These are phyloP conservation scores for Pollenia labialis DNA, from an alignment of 2,888 invertebrate species.

Conservation along the genomic window DNA sequence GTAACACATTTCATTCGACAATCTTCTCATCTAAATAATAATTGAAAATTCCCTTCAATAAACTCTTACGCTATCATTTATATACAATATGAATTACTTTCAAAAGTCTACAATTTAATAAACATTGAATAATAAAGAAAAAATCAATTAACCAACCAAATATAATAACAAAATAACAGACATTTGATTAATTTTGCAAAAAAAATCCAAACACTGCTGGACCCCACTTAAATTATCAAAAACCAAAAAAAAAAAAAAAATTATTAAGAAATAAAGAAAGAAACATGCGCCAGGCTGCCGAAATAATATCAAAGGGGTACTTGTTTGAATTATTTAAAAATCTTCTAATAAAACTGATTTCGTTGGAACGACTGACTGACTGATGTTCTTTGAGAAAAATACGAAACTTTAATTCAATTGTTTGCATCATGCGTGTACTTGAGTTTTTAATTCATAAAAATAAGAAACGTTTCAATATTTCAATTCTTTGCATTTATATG, in stretches of 20 bases:
- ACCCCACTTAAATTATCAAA: conserved; percentile 66
- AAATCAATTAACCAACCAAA: conserved; percentile 67
- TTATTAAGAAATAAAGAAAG: conserved; percentile 12
- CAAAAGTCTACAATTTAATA: conserved; percentile 53
- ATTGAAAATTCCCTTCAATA: conserved; percentile 36
- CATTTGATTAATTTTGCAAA: conserved; percentile 73
- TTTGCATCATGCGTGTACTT: conserved; percentile 73
- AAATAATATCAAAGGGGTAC: conserved; percentile 73
- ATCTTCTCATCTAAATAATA: conserved; percentile 15
- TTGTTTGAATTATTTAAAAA: conserved; percentile 55
- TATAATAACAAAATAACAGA: conserved; percentile 58
- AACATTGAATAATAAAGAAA: conserved; percentile 40
- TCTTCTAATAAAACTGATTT: conserved; percentile 52
- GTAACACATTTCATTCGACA: not conserved
- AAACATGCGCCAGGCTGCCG: conserved; percentile 70
- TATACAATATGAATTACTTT: not conserved
- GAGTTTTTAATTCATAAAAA: conserved; percentile 64
- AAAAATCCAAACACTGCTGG: conserved; percentile 42
- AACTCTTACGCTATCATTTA: not conserved
- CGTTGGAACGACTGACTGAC: not conserved
- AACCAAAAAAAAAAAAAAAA: conserved; percentile 19
- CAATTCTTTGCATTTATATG: conserved; percentile 23
- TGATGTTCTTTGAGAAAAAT: conserved; percentile 36
- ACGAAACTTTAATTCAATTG: conserved; percentile 70
- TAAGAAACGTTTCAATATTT: conserved; percentile 37